A percentile compares a stretch with the other conserved stretches of the same genome.
Conservation (phyloP, 2,888 invertebrate species). For the Nomada hirtipes region DNA sequence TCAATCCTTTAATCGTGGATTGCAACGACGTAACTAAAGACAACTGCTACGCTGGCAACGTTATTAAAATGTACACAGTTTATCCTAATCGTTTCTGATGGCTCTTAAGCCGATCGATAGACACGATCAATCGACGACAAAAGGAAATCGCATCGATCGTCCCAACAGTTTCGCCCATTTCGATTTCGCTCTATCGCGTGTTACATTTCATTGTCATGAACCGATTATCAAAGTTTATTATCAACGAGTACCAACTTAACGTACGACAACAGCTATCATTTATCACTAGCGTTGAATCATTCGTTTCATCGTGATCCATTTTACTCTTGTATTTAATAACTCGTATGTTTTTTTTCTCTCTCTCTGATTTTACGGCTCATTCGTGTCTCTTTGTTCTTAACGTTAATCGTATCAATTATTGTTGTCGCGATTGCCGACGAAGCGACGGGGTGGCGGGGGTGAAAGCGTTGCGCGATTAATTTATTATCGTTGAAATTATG, state of each 20-base stretch:
- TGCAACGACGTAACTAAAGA: slow-evolving; percentile 44
- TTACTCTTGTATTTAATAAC: too few relatives aligned
- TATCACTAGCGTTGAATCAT: slow-evolving; percentile 42
- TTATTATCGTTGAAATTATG: slow-evolving; percentile 39
- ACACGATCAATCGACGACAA: slow-evolving; percentile 30
- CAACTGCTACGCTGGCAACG: slow-evolving; percentile 17
- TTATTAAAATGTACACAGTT: slow-evolving; percentile 31
- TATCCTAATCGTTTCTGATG: slow-evolving; percentile 12
- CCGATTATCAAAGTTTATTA: slow-evolving; percentile 58
- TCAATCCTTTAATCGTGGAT: slow-evolving; percentile 36
- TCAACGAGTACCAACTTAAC: slow-evolving; percentile 51
- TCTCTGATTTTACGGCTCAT: neutral
- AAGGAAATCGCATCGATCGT: slow-evolving; percentile 10
- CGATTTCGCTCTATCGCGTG: neutral
- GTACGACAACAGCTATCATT: slow-evolving; percentile 50
- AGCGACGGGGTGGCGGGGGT: slow-evolving; percentile 11
- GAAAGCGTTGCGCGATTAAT: slow-evolving; percentile 2
- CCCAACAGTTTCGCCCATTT: neutral
- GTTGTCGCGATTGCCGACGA: slow-evolving; percentile 32
- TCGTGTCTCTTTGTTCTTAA: slow-evolving; percentile 14
- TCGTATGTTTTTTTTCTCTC: neutral
- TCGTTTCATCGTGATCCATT: neutral
- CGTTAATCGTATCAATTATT: slow-evolving; percentile 58
- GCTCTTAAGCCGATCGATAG: slow-evolving; percentile 8
- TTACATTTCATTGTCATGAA: slow-evolving; percentile 55